phyloP scores from a whole-genome alignment of 1,140 invertebrate species.

The Zaprionus taronus region DNA sequence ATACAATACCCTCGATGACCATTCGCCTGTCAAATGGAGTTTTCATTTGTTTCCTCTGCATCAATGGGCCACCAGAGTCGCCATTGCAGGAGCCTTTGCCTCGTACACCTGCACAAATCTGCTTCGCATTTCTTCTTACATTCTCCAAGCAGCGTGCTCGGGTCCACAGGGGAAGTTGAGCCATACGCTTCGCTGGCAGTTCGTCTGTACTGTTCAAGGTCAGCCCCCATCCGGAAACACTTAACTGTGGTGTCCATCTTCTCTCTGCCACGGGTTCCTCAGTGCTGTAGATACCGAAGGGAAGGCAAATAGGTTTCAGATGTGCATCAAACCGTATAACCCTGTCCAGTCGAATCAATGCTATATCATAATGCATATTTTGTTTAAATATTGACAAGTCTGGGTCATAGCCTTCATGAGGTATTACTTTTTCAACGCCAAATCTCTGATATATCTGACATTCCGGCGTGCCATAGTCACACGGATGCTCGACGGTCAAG shows the following conservation, averaged over 20 bases:
- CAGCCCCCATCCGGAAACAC: neutral
- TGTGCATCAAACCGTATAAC: neutral
- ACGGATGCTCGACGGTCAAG: neutral
- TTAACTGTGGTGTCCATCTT: no score
- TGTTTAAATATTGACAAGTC: neutral
- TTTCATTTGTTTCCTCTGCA: neutral
- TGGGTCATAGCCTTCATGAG: neutral
- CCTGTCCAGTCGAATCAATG: neutral
- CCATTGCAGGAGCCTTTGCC: neutral
- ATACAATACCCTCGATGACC: neutral
- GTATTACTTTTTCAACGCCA: neutral
- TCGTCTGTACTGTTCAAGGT: neutral
- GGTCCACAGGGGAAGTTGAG: neutral
- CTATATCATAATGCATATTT: neutral
- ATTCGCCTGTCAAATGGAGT: neutral
- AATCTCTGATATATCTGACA: neutral
- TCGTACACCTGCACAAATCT: neutral
- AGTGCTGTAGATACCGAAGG: neutral
- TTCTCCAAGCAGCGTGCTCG: neutral
- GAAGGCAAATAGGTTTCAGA: neutral
- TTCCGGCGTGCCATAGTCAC: neutral
- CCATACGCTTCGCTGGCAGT: neutral
- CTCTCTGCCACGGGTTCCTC: neutral
- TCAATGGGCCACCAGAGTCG: slow-evolving; percentile 2
- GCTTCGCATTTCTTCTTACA: neutral